phyloP scores from a whole-genome alignment of 2,888 invertebrate genomes.

The Pollenia labialis region DNA sequence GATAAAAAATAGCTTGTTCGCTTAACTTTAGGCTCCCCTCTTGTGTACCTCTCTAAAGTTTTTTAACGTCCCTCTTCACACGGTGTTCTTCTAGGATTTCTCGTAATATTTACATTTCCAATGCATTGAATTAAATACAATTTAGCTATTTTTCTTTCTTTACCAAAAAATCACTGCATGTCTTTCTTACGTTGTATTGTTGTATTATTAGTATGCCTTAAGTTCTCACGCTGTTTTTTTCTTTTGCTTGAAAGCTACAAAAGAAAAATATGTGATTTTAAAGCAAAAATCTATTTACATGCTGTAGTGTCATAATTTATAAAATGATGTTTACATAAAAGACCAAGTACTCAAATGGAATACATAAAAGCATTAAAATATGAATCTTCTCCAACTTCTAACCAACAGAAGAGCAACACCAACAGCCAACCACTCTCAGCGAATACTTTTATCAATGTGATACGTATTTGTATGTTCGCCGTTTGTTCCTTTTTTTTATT shows the following conservation, averaged over 20 bases:
- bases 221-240: not conserved
- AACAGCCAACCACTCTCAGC: not conserved
- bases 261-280: constrained; percentile 31
- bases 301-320: constrained; percentile 54
- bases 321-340: constrained; percentile 53
- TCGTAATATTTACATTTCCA: too few relatives aligned
- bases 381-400: not conserved
- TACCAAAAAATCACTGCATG: not conserved
- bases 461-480: not conserved
- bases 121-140: too few relatives aligned
- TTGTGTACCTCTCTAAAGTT: too few relatives aligned
- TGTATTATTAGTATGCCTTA: constrained; percentile 17
- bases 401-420: not conserved
- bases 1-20: too few relatives aligned
- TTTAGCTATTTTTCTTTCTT: not conserved
- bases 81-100: too few relatives aligned
- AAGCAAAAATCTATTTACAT: constrained; percentile 52
- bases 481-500: constrained; percentile 9
- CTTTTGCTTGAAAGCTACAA: not conserved
- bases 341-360: constrained; percentile 33
- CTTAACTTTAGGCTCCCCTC: too few relatives aligned
- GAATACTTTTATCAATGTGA: not conserved
- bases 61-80: too few relatives aligned
- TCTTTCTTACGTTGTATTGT: constrained; percentile 5
- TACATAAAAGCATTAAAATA: constrained; percentile 35